Evolutionary conservation across 2,797 vertebrate species (phyloP), one percentile per base, ranked within the genome.

Genomic region (Sebastes kiyomatsui): DNA sequence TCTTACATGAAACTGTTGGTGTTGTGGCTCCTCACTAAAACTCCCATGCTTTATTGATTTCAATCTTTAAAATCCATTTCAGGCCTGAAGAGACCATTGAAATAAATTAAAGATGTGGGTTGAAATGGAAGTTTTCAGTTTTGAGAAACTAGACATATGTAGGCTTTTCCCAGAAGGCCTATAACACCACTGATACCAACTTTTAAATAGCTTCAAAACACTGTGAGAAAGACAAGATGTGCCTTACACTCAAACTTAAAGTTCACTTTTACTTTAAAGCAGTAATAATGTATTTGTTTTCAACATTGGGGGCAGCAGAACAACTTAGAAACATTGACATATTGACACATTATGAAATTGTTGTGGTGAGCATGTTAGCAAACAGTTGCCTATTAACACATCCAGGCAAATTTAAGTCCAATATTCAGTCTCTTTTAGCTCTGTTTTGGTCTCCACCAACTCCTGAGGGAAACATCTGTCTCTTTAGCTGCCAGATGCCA

Each of bases 11-110:
- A 72, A 49, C 14, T 22, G 27, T 9, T 46, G 30, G 46, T 60
- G 66, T 52, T 25, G 25, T 54, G 10, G 59, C 35, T 72, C 49
- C n/a, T 32, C 71, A 55, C 25, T 46, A 56, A 78, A 80, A 42
- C 33, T 38, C 49, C n/a, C 11, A 58, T 28, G 22, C 54, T 27
- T 56, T 76, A 72, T 56, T 76, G 75, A 78, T 67, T 82, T 64
- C 10, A 80, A 72, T 70, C n/a, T 59, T 67, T 67, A 11, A 79
- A 79, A 77, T 73, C 18, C 61, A 62, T 54, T 25, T 56, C 30
- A 38, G 42, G 7, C 32, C 54, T 55, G 9, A 54, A 16, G 42
- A 59, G 23, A 30, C 18, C 18, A 27, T 20, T 2, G 49, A 30
- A 58, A 68, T 20, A 4, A 42, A 22, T 69, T 3, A 77, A 52